These are phyloP conservation scores for Schrankia costaestrigalis DNA, from an alignment of 2,888 invertebrate species.

Conservation along the genomic window DNA sequence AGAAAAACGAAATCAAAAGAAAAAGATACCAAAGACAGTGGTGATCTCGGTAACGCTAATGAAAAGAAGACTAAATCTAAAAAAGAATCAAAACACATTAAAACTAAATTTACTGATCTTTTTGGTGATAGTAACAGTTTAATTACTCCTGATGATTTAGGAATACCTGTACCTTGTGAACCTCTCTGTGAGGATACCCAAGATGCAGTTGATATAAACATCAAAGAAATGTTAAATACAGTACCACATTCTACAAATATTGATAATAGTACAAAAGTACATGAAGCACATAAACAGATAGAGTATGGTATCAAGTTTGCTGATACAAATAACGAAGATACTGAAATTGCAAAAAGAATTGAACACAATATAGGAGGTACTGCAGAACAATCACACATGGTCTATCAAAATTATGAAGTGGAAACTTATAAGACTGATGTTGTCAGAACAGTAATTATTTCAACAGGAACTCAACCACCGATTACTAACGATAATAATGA, in stretches of 20 bases:
- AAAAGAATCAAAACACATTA: slow-evolving; percentile 34
- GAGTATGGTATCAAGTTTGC: not conserved
- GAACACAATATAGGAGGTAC: slow-evolving; percentile 5
- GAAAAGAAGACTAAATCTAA: slow-evolving; percentile 31
- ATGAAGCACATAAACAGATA: not conserved
- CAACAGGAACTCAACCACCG: slow-evolving; percentile 49
- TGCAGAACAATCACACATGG: slow-evolving; percentile 8
- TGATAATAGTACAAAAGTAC: not conserved
- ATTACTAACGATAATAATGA: slow-evolving; percentile 7
- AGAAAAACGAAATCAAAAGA: slow-evolving; percentile 34
- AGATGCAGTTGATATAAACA: slow-evolving; percentile 48
- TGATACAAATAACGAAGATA: slow-evolving; percentile 1
- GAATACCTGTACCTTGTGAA: slow-evolving; percentile 39
- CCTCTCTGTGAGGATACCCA: slow-evolving; percentile 60
- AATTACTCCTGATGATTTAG: slow-evolving; percentile 69
- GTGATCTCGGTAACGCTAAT: slow-evolving; percentile 6
- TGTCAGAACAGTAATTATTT: slow-evolving; percentile 57
- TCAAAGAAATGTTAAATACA: slow-evolving; percentile 19
- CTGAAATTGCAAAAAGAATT: slow-evolving; percentile 3
- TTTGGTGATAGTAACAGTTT: slow-evolving; percentile 71
- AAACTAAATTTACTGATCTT: slow-evolving; percentile 57
- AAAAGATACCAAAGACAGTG: slow-evolving; percentile 18
- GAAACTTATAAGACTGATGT: slow-evolving; percentile 31
- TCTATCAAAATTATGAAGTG: slow-evolving; percentile 24
- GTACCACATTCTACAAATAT: not conserved